Evolutionary conservation across 2,888 invertebrate species (phyloP), one percentile per base, ranked within the genome.

Genomic region (Synergus laeviventris): DNA sequence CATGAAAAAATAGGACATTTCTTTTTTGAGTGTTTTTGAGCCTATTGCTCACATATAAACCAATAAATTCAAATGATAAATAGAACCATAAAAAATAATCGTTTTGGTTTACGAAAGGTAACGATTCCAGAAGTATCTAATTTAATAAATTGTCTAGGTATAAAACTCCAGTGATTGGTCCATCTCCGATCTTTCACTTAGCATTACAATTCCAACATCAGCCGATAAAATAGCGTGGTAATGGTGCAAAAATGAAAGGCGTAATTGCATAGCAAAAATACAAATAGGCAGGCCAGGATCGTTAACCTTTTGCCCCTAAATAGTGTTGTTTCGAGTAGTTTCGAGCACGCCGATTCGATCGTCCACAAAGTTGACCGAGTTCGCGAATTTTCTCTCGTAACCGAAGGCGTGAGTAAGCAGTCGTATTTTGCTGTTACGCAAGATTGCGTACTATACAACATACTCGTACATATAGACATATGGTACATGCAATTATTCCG

Each of bases 261-360:
- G 31, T 49, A 70, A 70, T 49, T 70, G 31, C 70, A 49, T 16
- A 70, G 70, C 31, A 70, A 49, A 49, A 9, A 49, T 49, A 49
- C 31, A 49, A 49, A 49, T 70, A 49, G 31, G 11, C n/a, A 70
- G 70, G 36, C 12, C n/a, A 49, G 24, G 31, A 70, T 70, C 70
- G 70, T 70, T 70, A 70, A 70, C 70, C 70, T 70, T 31, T 70
- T 70, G 70, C 45, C 31, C 70, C 45, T 31, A 70, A 70, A 70
- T 49, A 70, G 49, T 49, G 70, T 70, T 49, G 70, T 70, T 49
- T 70, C 45, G 64, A 64, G 66, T 70, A 21, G 49, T 70, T 70
- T 70, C 45, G 66, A 42, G 24, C 16, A 42, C 21, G 24, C 45
- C 42, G 45, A 66, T 24, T 66, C 24, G 66, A 70, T n/a, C 70